Base-by-base conservation (phyloP, 2,888 invertebrate species). In the Spisula solida region DNA sequence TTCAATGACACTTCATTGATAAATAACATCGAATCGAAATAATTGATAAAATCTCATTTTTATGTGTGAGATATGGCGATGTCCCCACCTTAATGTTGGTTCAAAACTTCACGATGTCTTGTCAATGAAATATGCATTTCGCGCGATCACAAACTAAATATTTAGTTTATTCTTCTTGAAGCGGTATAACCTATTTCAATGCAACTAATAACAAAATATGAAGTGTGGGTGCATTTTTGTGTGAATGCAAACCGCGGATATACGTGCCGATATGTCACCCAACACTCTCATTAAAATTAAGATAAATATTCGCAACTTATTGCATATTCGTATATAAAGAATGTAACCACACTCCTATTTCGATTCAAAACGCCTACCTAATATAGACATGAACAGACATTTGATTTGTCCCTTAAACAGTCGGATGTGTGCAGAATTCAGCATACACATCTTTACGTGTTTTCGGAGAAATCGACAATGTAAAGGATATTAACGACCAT, bases 1-100 rank as follows among this genome's bases (percentile, higher is more conserved):
- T 75, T 31, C 75, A 34, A 34, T 75, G 75, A 75, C 75, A 75
- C 34, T 75, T 25, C n/a, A n/a, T 75, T 75, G 12, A 75, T 34
- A 8, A 75, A 75, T 29, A 31, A 75, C 34, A 75, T 34, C 12
- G 31, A 31, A 31, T 16, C 16, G 34, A 75, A 31, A 31, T 31
- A 75, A 75, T 34, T 75, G 29, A 66, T 34, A 34, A 18, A 75
- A 75, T 31, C 18, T 75, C 14, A 31, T 75, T 34, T 75, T 75
- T 2, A 75, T 34, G 18, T 34, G 31, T 75, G 29, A 18, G 10
- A 75, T 34, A 75, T 34, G 31, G 29, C 14, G 1, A 16, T 75
- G 34, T 75, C 25, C 29, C 75, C 31, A 4, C 75, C 75, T 34
- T 75, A 31, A 16, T 31, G 34, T 34, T 25, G 75, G 31, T 75